These are phyloP conservation scores for Recurvirostra avosetta DNA, from an alignment of 2,113 vertebrate genomes.

Conservation along the genomic window DNA sequence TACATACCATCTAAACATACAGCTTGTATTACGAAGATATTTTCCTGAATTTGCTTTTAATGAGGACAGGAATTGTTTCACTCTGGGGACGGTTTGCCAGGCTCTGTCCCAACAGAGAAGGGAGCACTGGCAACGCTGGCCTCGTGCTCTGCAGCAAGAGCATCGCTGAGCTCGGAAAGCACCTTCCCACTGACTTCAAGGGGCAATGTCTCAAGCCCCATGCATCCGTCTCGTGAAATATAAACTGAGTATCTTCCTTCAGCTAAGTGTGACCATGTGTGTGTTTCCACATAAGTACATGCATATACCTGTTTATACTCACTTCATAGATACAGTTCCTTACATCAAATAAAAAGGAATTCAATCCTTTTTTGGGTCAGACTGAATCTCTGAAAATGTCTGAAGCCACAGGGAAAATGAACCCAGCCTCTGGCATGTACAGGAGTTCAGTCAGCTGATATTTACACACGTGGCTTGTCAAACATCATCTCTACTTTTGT, in stretches of 20 bases:
- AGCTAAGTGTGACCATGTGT: neutral
- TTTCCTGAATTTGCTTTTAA: neutral
- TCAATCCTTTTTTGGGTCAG: neutral
- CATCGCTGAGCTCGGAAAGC: neutral
- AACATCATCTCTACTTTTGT: neutral
- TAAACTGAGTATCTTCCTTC: neutral
- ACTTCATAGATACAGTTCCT: neutral
- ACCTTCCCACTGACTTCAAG: neutral
- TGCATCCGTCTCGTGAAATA: neutral
- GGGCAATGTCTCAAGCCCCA: neutral
- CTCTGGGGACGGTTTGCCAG: neutral
- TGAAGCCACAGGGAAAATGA: neutral
- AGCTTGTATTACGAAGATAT: neutral
- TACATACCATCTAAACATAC: neutral
- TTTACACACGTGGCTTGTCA: neutral
- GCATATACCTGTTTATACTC: neutral
- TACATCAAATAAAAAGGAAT: neutral
- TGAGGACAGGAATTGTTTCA: neutral
- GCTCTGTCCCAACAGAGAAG: neutral
- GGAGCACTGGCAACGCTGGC: neutral
- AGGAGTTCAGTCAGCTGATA: neutral
- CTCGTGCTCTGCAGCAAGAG: neutral
- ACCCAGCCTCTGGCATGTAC: neutral
- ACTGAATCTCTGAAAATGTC: neutral
- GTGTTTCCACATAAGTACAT: neutral